Evolutionary conservation across 1,140 invertebrate species (phyloP).

Genomic region (Laupala kohalensis): DNA sequence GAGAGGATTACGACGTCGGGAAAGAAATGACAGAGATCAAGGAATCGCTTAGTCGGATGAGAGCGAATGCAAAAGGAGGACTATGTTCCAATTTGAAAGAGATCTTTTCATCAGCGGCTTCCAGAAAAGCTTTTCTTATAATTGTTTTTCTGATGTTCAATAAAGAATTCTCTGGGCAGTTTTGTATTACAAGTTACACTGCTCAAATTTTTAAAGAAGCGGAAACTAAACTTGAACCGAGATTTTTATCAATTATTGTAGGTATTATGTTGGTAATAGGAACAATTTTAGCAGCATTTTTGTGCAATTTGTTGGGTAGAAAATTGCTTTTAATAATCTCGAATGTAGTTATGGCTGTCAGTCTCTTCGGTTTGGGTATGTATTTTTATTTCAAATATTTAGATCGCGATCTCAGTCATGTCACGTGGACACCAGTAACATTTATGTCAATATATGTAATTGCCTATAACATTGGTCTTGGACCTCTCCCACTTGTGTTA

Average conservation of each 20-base stretch:
- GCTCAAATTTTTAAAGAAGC: slow-evolving; percentile 40
- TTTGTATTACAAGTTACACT: slow-evolving; percentile 34
- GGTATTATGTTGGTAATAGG: slow-evolving; percentile 31
- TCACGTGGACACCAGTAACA: slow-evolving; percentile 37
- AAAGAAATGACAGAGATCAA: background rate
- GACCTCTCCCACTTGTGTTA: slow-evolving; percentile 41
- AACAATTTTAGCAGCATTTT: slow-evolving; percentile 30
- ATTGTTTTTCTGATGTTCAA: slow-evolving; percentile 28
- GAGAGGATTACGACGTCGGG: background rate
- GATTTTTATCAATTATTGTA: slow-evolving; percentile 37
- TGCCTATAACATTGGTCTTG: slow-evolving; percentile 32
- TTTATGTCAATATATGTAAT: slow-evolving; percentile 40
- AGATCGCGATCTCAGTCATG: slow-evolving; percentile 22
- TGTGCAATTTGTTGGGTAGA: slow-evolving; percentile 46
- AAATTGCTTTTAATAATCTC: slow-evolving; percentile 39
- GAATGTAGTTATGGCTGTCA: slow-evolving; percentile 28
- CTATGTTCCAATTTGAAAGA: background rate
- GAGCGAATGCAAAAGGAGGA: background rate
- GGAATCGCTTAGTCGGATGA: background rate
- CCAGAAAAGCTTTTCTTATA: slow-evolving; percentile 30
- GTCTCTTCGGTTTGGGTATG: slow-evolving; percentile 26
- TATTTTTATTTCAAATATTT: slow-evolving; percentile 30
- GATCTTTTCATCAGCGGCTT: slow-evolving; percentile 33
- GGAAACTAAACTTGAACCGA: slow-evolving; percentile 30
- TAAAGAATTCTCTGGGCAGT: slow-evolving; percentile 30